A percentile compares a stretch with the other conserved stretches of the same genome.
These are phyloP conservation scores for Sinopyrophorus schimmeli DNA, from an alignment of 2,888 invertebrate genomes.

Conservation along the genomic window DNA sequence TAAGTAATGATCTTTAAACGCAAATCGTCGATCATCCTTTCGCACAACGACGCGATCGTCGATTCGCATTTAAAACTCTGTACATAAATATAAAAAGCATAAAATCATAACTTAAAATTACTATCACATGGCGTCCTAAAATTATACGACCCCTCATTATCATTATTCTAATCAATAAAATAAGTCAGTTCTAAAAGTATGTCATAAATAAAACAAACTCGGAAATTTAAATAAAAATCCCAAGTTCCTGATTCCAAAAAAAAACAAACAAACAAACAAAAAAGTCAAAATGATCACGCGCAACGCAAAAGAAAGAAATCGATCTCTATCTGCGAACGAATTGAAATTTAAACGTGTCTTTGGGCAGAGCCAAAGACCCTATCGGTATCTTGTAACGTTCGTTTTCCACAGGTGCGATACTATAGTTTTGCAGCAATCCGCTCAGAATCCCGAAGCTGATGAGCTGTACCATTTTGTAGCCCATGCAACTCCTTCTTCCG, in stretches of 20 bases:
- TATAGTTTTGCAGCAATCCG: constrained; percentile 60
- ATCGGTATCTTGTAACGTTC: constrained; percentile 59
- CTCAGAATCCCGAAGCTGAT: constrained; percentile 61
- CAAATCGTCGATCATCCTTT: too few species aligned
- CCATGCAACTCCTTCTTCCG: constrained; percentile 69
- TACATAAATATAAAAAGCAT: not conserved
- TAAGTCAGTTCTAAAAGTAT: constrained; percentile 2
- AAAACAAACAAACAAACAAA: too few species aligned
- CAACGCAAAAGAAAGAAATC: not conserved
- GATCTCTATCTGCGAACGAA: constrained; percentile 57
- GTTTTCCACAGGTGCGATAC: constrained; percentile 55
- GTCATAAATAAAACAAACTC: not conserved
- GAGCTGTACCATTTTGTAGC: constrained; percentile 67
- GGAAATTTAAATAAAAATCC: not conserved
- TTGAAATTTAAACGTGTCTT: constrained; percentile 57
- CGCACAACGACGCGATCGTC: too few species aligned
- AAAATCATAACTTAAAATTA: constrained; percentile 12
- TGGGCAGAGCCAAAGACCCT: constrained; percentile 61
- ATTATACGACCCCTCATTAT: too few species aligned
- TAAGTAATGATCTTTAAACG: too few species aligned
- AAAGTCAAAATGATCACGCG: not conserved
- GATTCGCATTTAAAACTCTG: too few species aligned
- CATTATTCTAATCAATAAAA: too few species aligned
- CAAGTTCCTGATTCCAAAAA: not conserved
- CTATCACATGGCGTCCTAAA: constrained; percentile 12